phyloP scores from a whole-genome alignment of 1,140 invertebrate species.

The Panagrolaimus sp. region DNA sequence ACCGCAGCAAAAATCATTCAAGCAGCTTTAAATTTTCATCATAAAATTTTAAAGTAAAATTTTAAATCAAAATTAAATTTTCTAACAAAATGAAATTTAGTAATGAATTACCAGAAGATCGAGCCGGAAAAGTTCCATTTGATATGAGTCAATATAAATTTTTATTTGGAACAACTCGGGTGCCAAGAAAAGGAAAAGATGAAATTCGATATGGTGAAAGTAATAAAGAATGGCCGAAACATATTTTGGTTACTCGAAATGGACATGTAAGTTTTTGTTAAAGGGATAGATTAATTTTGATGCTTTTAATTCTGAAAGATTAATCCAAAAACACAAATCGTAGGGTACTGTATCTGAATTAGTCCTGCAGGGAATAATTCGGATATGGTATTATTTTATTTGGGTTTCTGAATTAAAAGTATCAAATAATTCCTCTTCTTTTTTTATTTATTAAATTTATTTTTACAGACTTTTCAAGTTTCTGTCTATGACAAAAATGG shows the following conservation, averaged over 20 bases:
- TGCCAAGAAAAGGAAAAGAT: conserved; percentile 43
- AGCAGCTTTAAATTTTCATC: conserved; percentile 46
- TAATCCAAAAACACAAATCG: no score
- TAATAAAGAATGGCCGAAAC: conserved; percentile 27
- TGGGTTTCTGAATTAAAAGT: no score
- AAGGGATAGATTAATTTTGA: no score
- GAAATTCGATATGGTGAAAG: conserved; percentile 39
- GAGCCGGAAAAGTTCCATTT: conserved; percentile 46
- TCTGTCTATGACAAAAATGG: conserved; percentile 49
- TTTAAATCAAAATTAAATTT: no score
- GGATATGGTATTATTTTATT: no score
- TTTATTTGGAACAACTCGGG: conserved; percentile 54
- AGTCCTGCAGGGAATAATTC: no score
- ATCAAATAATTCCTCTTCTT: no score
- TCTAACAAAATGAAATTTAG: conserved; percentile 26
- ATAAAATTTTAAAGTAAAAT: conserved; percentile 29
- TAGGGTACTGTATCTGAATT: no score
- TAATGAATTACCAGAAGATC: conserved; percentile 42
- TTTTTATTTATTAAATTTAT: neutral
- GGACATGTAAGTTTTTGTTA: conserved; percentile 49
- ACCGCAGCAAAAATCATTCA: conserved; percentile 54
- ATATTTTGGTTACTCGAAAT: conserved; percentile 50
- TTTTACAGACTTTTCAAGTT: conserved; percentile 49
- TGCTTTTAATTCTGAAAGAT: no score
- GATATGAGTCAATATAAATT: conserved; percentile 58